A percentile compares a stretch with the other conserved stretches of the same genome.
Conservation (phyloP, 2,113 vertebrate species). For the Halcyon senegalensis region DNA sequence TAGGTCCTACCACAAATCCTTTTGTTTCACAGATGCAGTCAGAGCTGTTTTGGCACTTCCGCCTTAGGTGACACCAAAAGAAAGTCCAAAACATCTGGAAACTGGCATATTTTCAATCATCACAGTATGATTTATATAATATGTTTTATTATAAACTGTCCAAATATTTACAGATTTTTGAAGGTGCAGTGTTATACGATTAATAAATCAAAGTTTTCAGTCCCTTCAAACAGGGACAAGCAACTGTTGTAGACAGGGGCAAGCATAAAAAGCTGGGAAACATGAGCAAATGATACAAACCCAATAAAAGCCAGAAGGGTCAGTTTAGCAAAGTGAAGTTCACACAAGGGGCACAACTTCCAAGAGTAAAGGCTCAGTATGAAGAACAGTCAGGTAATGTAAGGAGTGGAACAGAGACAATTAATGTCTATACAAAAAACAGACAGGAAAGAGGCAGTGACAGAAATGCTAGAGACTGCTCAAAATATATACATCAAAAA, state of each 20-base stretch:
- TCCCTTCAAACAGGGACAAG: background rate
- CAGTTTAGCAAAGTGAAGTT: background rate
- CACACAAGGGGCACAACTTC: background rate
- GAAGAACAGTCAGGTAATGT: rapidly evolving
- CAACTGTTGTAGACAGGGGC: background rate
- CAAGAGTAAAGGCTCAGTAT: background rate
- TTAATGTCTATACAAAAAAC: background rate
- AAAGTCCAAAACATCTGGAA: background rate
- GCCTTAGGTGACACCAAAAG: background rate
- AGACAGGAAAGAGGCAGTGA: background rate
- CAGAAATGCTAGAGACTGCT: background rate
- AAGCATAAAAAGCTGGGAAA: background rate
- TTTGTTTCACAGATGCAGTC: background rate
- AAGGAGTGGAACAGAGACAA: background rate
- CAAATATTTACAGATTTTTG: background rate
- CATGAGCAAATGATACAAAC: background rate
- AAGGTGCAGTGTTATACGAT: background rate
- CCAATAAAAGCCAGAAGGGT: background rate
- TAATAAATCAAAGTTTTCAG: background rate
- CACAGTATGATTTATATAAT: background rate
- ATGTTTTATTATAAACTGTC: background rate
- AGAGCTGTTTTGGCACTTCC: background rate
- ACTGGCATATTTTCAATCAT: background rate
- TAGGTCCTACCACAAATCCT: background rate
- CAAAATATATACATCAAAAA: background rate